Conservation (phyloP, 2,888 invertebrate species). For the Lamproptera curius region DNA sequence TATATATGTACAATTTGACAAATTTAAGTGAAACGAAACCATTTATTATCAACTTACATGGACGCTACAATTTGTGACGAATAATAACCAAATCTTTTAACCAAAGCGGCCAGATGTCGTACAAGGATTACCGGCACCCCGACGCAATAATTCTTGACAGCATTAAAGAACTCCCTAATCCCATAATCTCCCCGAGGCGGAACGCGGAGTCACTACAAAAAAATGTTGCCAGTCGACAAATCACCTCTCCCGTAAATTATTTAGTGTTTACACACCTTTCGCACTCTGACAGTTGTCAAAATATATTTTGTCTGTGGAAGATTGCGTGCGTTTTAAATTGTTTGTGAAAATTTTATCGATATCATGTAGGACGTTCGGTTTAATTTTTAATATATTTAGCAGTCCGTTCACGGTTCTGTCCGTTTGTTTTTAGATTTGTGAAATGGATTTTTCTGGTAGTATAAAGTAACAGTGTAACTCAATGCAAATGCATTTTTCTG, state of each 20-base stretch:
- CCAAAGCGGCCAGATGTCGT: conserved; percentile 29
- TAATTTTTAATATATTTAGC: neutral
- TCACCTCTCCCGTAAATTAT: conserved; percentile 36
- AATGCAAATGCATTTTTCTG: no score
- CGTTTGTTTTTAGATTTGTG: no score
- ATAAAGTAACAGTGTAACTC: no score
- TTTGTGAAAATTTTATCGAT: no score
- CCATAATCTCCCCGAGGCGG: conserved; percentile 29
- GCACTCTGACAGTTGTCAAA: conserved; percentile 18
- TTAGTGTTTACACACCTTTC: conserved; percentile 37
- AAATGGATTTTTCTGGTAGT: no score
- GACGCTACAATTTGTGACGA: no score
- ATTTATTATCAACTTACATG: no score
- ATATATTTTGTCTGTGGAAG: conserved; percentile 1
- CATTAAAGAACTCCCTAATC: conserved; percentile 32
- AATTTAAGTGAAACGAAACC: no score
- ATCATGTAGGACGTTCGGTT: no score
- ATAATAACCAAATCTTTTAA: conserved; percentile 13
- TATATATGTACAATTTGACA: no score
- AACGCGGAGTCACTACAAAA: conserved; percentile 11
- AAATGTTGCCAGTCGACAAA: conserved; percentile 26
- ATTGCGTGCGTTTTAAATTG: neutral
- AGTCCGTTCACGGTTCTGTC: no score
- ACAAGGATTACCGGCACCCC: conserved; percentile 30
- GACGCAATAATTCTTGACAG: conserved; percentile 18